phyloP scores from a whole-genome alignment of 2,797 vertebrate species.

The Botia almorhae region DNA sequence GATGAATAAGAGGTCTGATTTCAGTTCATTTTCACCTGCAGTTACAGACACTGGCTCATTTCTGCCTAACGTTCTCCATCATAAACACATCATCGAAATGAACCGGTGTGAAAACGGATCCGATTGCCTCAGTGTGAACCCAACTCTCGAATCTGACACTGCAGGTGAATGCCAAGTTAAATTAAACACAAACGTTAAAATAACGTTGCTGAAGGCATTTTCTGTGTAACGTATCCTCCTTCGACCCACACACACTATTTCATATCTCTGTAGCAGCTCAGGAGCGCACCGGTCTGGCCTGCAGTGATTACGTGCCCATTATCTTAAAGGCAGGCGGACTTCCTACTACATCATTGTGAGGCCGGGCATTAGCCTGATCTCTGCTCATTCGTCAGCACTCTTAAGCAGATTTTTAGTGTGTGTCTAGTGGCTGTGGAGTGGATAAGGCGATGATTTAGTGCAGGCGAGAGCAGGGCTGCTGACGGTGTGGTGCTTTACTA shows the following conservation, averaged over 20 bases:
- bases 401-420: constrained; percentile 42
- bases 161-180: constrained; percentile 43
- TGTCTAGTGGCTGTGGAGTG: constrained; percentile 22
- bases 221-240: constrained; percentile 33
- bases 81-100: constrained; percentile 10
- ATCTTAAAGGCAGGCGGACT: constrained; percentile 50
- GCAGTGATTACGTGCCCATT: constrained; percentile 47
- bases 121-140: constrained; percentile 6
- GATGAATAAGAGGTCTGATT: constrained; percentile 1
- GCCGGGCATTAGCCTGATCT: constrained; percentile 38
- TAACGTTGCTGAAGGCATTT: constrained; percentile 40
- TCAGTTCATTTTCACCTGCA: constrained; percentile 26
- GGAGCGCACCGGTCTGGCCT: constrained; percentile 43
- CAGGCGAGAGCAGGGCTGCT: constrained; percentile 35
- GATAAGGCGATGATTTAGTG: constrained; percentile 59
- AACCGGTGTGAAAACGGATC: constrained; percentile 34
- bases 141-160: constrained; percentile 26
- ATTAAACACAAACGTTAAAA: constrained; percentile 24
- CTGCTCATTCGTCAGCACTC: constrained; percentile 44
- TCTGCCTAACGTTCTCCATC: constrained; percentile 25
- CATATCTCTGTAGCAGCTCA: constrained; percentile 50
- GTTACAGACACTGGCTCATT: constrained; percentile 12
- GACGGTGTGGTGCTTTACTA: constrained; percentile 58
- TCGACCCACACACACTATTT: constrained; percentile 30
- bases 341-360: constrained; percentile 33